Evolutionary conservation across 2,113 vertebrate species (phyloP), one percentile per base, ranked within the genome.

Genomic region (Leptobrachium ailaonicum): DNA sequence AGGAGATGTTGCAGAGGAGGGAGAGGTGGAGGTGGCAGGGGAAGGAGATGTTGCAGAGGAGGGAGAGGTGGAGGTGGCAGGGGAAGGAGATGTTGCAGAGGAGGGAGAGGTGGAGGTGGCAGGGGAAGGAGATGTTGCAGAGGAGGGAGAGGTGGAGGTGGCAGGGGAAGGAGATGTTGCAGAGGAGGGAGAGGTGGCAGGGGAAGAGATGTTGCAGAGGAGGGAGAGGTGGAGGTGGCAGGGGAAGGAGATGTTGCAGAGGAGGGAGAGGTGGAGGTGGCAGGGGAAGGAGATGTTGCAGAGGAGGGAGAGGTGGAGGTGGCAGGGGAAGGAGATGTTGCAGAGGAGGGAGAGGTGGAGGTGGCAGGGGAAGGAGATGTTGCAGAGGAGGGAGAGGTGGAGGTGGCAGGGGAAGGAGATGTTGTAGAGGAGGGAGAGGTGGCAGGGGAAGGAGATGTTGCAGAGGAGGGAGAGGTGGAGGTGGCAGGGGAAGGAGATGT

Each of bases 111-210:
- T 9, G 7, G 12, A 6, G 14, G 9, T 14, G 20, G 67, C 2
- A 44, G 43, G 41, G 7, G 13, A 32, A 32, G 20, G 6, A 7
- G 43, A 45, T 10, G 41, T 13, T 44, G 56, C 56, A 60, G 56
- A 13, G 6, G 20, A 32, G 62, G 2, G 20, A 20, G 9, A 58
- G 72, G 56, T 8, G 13, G 12, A 58, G 32, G 2, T 79, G 79
- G 41, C 80, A 72, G 85, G 76, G 82, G 83, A 32, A 32, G 20
- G 20, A 32, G 20, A 32, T 32, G 20, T 32, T n/a, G 81, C 75
- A 82, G 82, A 62, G 40, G 66, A 50, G 75, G 66, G 83, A 83
- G 82, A 73, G 20, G 41, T 12, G 67, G 82, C 56, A 58, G 43
- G 80, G 74, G 62, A 8, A 66, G 77, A 77, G 20, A 32, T 32